Conservation (phyloP, 2,797 vertebrate species). For the Sarcoramphus papa region DNA sequence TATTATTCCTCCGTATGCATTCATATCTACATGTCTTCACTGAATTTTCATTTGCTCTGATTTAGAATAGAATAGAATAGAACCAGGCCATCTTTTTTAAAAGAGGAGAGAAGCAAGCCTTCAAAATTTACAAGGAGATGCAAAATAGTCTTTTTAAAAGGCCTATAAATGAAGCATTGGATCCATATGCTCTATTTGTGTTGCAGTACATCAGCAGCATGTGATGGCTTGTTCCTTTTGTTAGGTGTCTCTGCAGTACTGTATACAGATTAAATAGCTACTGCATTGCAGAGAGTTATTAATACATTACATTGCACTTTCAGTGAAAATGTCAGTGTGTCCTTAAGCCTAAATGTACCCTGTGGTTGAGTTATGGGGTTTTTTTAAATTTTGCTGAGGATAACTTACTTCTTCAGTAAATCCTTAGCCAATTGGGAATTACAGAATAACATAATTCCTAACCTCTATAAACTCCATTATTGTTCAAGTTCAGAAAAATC, state of each 20-base stretch:
- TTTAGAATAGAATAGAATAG: neutral
- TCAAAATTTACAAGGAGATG: slow-evolving; percentile 8
- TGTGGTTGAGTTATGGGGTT: neutral
- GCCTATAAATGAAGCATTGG: neutral
- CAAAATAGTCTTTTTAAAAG: neutral
- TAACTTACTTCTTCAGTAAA: neutral
- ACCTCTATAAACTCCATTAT: neutral
- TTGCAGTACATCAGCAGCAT: slow-evolving; percentile 7
- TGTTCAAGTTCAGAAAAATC: neutral
- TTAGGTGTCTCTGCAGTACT: slow-evolving; percentile 49
- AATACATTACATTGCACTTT: slow-evolving; percentile 19
- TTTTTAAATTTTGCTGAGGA: neutral
- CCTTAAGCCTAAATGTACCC: slow-evolving; percentile 6
- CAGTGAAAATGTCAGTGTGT: slow-evolving; percentile 45
- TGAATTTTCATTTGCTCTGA: neutral
- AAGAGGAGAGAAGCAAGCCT: neutral
- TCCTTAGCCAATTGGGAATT: neutral
- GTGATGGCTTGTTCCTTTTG: slow-evolving; percentile 17
- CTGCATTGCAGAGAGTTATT: slow-evolving; percentile 62
- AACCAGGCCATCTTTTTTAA: neutral
- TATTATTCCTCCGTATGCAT: neutral
- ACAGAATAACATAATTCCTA: neutral
- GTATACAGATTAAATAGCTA: slow-evolving; percentile 51
- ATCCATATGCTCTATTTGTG: neutral
- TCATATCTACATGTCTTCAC: neutral